A percentile compares a stretch with the other conserved stretches of the same genome.
phyloP scores from a whole-genome alignment of 2,888 invertebrate species.

The Venusia cambrica region DNA sequence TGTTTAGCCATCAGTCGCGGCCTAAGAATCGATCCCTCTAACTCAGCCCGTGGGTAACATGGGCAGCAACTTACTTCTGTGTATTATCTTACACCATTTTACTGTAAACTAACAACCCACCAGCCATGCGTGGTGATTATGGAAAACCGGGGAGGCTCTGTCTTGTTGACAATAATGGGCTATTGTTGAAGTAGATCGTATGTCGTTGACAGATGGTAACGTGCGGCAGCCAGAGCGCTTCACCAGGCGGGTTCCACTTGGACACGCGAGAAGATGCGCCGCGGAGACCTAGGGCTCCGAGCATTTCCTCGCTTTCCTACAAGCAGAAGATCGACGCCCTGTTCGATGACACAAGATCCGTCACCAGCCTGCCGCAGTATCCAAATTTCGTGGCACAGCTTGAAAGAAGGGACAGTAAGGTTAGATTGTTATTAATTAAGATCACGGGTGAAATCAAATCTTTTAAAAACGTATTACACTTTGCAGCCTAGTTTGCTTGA shows the following conservation, averaged over 20 bases:
- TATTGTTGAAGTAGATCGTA: slow-evolving; percentile 1
- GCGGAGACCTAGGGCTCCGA: slow-evolving; percentile 62
- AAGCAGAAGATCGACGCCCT: slow-evolving; percentile 93
- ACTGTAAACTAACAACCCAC: no score
- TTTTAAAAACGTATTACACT: no score
- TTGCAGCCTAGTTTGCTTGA: no score
- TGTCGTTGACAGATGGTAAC: slow-evolving; percentile 71
- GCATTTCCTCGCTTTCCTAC: slow-evolving; percentile 83
- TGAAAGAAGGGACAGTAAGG: slow-evolving; percentile 63
- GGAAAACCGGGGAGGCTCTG: no score
- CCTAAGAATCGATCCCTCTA: no score
- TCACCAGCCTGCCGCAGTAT: slow-evolving; percentile 69
- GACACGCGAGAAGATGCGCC: slow-evolving; percentile 65
- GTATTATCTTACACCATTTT: no score
- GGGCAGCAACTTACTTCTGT: no score
- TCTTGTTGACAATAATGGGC: no score
- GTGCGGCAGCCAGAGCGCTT: slow-evolving; percentile 62
- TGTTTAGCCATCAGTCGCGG: no score
- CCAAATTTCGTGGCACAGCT: slow-evolving; percentile 40
- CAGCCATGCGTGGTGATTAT: no score
- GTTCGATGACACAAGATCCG: slow-evolving; percentile 87
- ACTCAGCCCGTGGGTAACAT: no score
- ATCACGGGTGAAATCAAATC: no score
- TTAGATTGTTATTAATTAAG: slow-evolving; percentile 12
- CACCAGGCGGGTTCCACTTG: slow-evolving; percentile 67